A percentile compares a stretch with the other conserved stretches of the same genome.
phyloP scores from a whole-genome alignment of 2,888 invertebrate genomes.

The Aphrophora alni region DNA sequence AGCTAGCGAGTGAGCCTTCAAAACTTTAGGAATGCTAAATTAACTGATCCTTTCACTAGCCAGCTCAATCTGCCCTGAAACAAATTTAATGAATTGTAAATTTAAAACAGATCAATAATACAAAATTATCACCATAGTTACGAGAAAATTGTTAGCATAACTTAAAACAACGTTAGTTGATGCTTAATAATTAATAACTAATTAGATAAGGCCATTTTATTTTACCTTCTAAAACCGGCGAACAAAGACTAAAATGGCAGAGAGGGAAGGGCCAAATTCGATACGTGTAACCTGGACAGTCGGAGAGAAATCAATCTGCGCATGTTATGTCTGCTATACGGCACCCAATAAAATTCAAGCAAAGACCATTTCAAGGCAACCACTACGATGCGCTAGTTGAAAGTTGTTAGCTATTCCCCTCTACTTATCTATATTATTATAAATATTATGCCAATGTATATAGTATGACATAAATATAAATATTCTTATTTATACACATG shows the following conservation, averaged over 20 bases:
- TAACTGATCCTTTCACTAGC: constrained; percentile 26
- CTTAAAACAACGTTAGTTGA: not conserved
- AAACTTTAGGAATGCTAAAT: not conserved
- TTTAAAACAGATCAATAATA: not conserved
- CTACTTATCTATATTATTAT: too few species aligned
- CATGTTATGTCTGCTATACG: not conserved
- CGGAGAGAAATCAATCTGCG: not conserved
- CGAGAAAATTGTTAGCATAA: not conserved
- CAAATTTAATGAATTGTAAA: constrained; percentile 27
- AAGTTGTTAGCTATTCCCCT: not conserved
- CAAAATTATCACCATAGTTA: not conserved
- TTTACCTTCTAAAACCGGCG: constrained; percentile 61
- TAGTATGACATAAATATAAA: too few species aligned
- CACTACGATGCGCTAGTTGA: not conserved
- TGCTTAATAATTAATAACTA: not conserved
- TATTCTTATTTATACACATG: too few species aligned
- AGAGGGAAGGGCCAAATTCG: constrained; percentile 42
- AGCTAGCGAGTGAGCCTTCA: not conserved
- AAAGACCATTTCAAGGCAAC: not conserved
- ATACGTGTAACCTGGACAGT: not conserved
- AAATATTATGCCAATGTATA: too few species aligned
- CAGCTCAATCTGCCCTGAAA: constrained; percentile 48
- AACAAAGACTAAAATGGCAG: constrained; percentile 68
- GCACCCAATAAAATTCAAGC: not conserved
- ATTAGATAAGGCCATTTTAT: not conserved